Evolutionary conservation across 2,797 vertebrate species (phyloP).

Genomic region (Lophotriccus pileatus): DNA sequence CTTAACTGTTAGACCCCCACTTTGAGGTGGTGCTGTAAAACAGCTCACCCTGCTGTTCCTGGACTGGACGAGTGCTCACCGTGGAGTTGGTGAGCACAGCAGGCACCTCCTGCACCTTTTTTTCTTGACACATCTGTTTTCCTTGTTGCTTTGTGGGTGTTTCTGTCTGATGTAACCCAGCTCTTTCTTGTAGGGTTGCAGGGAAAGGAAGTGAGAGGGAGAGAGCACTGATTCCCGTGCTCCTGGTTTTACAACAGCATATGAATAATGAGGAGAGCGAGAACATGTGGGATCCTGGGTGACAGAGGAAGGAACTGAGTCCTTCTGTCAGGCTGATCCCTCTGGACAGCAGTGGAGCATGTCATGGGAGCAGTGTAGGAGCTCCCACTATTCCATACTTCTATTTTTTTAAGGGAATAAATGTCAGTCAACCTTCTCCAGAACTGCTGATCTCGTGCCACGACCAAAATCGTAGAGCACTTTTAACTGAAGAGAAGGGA

Average conservation of each 20-base stretch:
- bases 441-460: neutral
- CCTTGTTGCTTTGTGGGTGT: neutral
- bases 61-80: fast-evolving
- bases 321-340: neutral
- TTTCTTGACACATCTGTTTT: neutral
- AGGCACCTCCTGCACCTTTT: neutral
- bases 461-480: neutral
- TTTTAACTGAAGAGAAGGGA: neutral
- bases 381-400: neutral
- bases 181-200: constrained; percentile 19
- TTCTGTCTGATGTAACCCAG: neutral
- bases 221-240: neutral
- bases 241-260: neutral
- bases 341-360: neutral
- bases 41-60: fast-evolving
- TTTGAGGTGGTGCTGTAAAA: neutral
- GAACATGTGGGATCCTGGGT: neutral
- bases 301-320: neutral
- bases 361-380: fast-evolving
- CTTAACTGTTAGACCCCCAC: neutral
- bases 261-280: neutral
- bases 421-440: neutral
- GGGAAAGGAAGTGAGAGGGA: constrained; percentile 36
- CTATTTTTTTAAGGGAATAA: neutral
- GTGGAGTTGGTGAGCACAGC: neutral